Evolutionary conservation across 2,113 vertebrate genomes (phyloP).

Genomic region (Chunga burmeisteri): DNA sequence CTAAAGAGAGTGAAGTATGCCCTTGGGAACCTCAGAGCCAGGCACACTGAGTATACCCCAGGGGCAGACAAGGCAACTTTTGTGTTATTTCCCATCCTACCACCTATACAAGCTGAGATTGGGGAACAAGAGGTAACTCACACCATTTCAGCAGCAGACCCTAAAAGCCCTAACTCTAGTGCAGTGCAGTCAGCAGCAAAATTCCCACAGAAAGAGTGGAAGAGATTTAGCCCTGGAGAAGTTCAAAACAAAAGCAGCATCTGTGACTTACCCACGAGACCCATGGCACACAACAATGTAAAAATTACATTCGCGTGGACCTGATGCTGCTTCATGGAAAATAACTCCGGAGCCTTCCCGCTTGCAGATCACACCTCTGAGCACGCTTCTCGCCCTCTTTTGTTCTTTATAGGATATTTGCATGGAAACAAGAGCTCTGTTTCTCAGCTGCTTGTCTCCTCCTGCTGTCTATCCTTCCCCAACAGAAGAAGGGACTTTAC

Average conservation of each 20-base stretch:
- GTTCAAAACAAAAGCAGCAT: constrained; percentile 35
- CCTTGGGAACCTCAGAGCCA: not conserved
- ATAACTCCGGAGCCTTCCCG: not conserved
- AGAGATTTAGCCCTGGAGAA: not conserved
- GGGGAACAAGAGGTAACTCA: not conserved
- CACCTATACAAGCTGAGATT: not conserved
- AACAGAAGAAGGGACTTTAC: not conserved
- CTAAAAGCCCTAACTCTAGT: not conserved
- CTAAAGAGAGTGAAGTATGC: not conserved
- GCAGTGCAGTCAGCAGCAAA: not conserved
- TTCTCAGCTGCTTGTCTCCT: constrained; percentile 22
- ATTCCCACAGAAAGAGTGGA: not conserved
- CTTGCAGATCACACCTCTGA: not conserved
- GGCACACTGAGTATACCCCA: accelerated
- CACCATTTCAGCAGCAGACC: not conserved
- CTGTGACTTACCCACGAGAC: constrained; percentile 17
- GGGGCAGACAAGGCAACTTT: not conserved
- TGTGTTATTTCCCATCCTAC: not conserved
- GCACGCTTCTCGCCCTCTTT: not conserved
- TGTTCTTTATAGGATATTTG: not conserved
- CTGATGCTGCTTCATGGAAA: not conserved
- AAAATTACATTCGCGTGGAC: constrained; percentile 10
- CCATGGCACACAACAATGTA: not conserved
- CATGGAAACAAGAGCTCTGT: not conserved
- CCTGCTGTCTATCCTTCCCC: not conserved